Conservation (phyloP, 2,797 vertebrate species). For the Prionace glauca region DNA sequence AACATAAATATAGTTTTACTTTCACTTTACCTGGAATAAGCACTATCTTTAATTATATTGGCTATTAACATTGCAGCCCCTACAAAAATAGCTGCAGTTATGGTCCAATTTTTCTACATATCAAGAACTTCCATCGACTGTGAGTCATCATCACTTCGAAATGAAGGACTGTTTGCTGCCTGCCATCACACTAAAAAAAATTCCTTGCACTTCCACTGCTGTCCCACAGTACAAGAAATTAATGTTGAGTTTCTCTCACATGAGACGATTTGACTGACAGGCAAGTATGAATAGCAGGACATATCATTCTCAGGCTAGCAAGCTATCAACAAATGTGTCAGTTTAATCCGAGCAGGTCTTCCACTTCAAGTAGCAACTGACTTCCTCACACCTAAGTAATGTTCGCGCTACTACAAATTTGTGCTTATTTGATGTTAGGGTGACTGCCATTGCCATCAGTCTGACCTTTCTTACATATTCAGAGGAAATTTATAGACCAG, state of each 20-base stretch:
- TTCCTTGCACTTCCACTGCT: not conserved
- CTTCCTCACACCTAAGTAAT: not conserved
- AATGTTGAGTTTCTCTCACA: not conserved
- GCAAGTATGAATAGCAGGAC: slow-evolving; percentile 14
- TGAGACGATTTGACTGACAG: not conserved
- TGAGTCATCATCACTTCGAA: not conserved
- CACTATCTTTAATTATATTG: not conserved
- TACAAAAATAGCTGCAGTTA: not conserved
- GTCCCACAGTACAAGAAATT: not conserved
- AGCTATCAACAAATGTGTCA: not conserved
- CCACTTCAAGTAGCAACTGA: not conserved
- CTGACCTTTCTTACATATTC: not conserved
- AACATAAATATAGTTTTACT: not conserved
- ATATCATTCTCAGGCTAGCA: not conserved
- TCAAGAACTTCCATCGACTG: not conserved
- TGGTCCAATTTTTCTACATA: not conserved
- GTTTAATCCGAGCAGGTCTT: not conserved
- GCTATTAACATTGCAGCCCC: not conserved
- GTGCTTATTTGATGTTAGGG: not conserved
- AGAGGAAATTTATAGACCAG: not conserved
- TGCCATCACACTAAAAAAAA: not conserved
- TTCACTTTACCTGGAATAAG: not conserved
- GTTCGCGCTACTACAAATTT: not conserved
- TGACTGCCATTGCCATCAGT: not conserved
- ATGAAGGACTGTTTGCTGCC: not conserved